Base-by-base conservation (phyloP, 2,113 vertebrate genomes). In the Gymnocephalus cernua region DNA sequence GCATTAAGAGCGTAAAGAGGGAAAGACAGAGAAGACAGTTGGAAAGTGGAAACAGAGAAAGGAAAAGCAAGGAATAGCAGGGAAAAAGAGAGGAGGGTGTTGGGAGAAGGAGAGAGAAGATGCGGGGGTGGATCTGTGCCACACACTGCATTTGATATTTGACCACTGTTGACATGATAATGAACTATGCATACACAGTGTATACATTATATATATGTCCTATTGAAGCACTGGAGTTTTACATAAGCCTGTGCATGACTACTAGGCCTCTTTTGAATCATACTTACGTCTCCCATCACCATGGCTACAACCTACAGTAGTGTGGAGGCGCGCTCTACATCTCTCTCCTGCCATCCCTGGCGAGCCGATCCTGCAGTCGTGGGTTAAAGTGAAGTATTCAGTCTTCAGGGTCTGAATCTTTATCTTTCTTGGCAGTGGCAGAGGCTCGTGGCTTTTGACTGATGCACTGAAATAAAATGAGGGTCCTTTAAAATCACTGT, bases 251-350 rank as follows among this genome's bases (percentile, higher is more conserved):
- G 86, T 90, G 82, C 81, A 88, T 87, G 84, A 91, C 85, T 89
- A 80, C 77, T 80, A 72, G 86, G 68, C 83, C 90, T 88, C 87
- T 92, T 41, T 93, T 94, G 90, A 88, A 89, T 91, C 87, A 87
- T 87, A 86, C 90, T 90, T 93, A 83, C 70, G 61, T 90, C 87
- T 91, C 83, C 64, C 79, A 90, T 95, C 92, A 87, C 92, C 92
- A 94, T 95, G 93, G 91, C 86, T 91, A 93, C 93, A 89, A 87
- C 89, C 90, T 92, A 91, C 91, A 87, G 86, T 86, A 85, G 80
- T 90, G 92, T 92, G 91, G 90, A 92, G 92, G 91, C 85, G 84
- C 76, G 19, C 72, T 85, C 83, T 84, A 59, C 87, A 79, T 91
- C 85, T 78, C 77, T 79, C 82, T 74, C 25, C 53, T 82, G 86